Conservation (phyloP, 2,888 invertebrate genomes). For the Liposcelis brunnea region DNA sequence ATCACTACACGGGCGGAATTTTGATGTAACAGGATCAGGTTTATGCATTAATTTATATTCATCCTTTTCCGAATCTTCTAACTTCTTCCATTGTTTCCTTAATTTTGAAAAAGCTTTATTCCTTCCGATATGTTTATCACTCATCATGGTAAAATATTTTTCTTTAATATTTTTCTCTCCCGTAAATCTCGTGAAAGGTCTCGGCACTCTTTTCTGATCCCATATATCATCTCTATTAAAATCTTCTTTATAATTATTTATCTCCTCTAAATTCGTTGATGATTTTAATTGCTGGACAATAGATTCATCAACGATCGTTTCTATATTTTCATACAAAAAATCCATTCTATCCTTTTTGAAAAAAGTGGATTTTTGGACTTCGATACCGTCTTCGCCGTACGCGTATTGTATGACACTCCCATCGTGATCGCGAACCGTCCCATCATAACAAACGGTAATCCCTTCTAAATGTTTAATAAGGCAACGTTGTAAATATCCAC, state of each 20-base stretch:
- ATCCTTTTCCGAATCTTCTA: constrained; percentile 38
- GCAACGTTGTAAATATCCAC: constrained; percentile 94
- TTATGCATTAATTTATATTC: constrained; percentile 31
- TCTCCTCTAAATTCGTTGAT: too few species aligned
- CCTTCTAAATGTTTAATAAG: constrained; percentile 96
- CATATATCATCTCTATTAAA: too few species aligned
- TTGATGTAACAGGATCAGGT: constrained; percentile 58
- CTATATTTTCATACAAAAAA: constrained; percentile 64
- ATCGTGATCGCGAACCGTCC: constrained; percentile 91
- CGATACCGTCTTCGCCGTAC: constrained; percentile 88
- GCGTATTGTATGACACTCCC: constrained; percentile 81
- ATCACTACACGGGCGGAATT: constrained; percentile 52
- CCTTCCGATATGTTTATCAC: constrained; percentile 36
- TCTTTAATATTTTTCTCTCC: constrained; percentile 29
- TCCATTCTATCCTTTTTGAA: constrained; percentile 54
- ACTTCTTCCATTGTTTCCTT: constrained; percentile 46
- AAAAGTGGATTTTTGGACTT: constrained; percentile 74
- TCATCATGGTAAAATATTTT: constrained; percentile 26
- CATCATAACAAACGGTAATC: constrained; percentile 77
- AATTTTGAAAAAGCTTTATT: constrained; percentile 39
- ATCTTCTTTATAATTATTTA: constrained; percentile 23
- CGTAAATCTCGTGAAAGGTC: constrained; percentile 42
- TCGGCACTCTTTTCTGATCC: constrained; percentile 17
- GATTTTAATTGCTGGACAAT: constrained; percentile 40
- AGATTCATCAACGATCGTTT: constrained; percentile 39